A percentile compares a stretch with the other conserved stretches of the same genome.
Evolutionary conservation across 2,797 vertebrate species (phyloP).

Genomic region (Chromobotia macracanthus): DNA sequence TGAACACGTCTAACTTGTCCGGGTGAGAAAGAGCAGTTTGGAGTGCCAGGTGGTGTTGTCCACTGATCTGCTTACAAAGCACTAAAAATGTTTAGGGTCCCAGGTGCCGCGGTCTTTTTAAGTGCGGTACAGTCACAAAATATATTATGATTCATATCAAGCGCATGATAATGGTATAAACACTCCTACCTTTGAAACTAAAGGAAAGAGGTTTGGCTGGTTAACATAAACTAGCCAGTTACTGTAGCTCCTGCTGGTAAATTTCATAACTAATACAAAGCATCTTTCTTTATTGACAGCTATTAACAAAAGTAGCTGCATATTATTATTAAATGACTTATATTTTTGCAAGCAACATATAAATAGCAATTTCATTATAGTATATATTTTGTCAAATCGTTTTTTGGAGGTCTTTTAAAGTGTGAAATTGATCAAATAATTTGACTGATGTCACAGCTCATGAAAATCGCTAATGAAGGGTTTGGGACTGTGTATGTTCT

Average conservation of each 20-base stretch:
- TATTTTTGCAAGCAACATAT: no score
- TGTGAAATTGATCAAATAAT: no score
- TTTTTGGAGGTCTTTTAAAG: no score
- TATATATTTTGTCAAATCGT: no score
- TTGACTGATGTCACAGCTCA: no score
- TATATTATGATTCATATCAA: neutral
- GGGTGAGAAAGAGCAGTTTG: slow-evolving; percentile 14
- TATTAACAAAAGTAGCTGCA: neutral
- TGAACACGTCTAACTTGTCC: neutral
- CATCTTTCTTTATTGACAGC: neutral
- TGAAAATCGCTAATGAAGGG: no score
- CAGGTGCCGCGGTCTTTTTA: neutral
- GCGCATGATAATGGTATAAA: neutral
- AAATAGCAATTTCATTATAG: no score
- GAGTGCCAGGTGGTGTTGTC: neutral
- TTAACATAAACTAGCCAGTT: neutral
- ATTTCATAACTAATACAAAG: neutral
- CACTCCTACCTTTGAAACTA: neutral
- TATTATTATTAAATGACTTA: neutral
- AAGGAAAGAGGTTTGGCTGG: neutral
- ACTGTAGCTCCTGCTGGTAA: neutral
- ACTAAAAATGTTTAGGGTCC: neutral
- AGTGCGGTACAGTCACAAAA: neutral
- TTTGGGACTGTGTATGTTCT: no score
- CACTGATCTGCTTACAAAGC: neutral